Evolutionary conservation across 2,888 invertebrate genomes (phyloP).

Genomic region (Zonitis immaculata): DNA sequence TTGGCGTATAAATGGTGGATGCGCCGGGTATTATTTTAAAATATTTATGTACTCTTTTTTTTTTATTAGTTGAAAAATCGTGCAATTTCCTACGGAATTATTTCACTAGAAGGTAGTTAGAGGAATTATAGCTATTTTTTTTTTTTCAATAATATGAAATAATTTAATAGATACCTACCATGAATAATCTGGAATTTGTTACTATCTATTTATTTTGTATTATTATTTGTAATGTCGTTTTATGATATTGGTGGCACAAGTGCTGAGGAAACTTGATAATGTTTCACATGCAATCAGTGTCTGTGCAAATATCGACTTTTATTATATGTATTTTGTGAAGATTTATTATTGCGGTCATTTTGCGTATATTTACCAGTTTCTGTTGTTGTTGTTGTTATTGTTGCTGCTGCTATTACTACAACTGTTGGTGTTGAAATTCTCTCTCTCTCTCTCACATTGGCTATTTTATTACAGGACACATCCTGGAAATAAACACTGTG

Average conservation of each 20-base stretch:
- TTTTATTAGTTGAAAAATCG: too few species aligned
- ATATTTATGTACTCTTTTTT: too few species aligned
- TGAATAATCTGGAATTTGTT: too few species aligned
- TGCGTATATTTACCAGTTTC: conserved; percentile 24
- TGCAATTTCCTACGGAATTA: too few species aligned
- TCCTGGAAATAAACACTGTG: conserved; percentile 28
- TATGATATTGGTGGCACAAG: conserved; percentile 5
- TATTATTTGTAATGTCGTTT: not conserved
- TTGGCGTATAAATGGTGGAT: not conserved
- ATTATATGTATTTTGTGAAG: conserved; percentile 22
- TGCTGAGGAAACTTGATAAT: conserved; percentile 29
- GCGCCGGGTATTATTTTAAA: not conserved
- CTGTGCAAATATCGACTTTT: conserved; percentile 29
- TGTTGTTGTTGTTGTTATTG: not conserved
- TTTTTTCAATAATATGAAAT: too few species aligned
- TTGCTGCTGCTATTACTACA: too few species aligned
- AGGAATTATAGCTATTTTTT: too few species aligned
- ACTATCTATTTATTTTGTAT: too few species aligned
- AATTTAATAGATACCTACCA: too few species aligned
- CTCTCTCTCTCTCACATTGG: conserved; percentile 1
- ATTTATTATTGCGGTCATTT: conserved; percentile 35
- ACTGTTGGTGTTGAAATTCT: not conserved
- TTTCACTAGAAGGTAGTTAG: too few species aligned
- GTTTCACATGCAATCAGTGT: conserved; percentile 25
- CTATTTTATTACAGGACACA: conserved; percentile 14